phyloP scores from a whole-genome alignment of 1,140 invertebrate species.

The Acromyrmex heyeri region DNA sequence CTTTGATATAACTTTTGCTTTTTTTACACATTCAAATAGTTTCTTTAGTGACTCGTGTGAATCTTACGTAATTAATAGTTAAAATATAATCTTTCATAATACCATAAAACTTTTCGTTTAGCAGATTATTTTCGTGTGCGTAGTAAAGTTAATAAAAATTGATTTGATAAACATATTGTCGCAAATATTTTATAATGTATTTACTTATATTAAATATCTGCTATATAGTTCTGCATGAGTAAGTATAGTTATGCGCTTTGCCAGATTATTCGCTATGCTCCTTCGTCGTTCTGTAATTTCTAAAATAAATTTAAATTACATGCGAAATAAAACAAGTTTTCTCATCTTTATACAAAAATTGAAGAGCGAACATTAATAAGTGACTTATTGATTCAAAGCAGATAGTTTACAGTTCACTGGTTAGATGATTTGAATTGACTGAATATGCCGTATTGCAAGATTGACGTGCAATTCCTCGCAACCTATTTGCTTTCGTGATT shows the following conservation, averaged over 20 bases:
- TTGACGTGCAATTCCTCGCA: background rate
- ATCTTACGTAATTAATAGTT: background rate
- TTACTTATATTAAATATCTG: background rate
- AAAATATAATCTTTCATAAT: background rate
- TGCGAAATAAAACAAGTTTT: background rate
- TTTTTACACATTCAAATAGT: background rate
- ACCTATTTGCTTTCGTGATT: slow-evolving; percentile 35
- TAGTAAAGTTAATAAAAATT: background rate
- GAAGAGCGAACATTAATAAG: background rate
- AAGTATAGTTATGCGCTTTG: slow-evolving; percentile 30
- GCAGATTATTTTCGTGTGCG: background rate
- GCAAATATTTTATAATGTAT: slow-evolving; percentile 3
- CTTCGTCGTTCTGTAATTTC: slow-evolving; percentile 70
- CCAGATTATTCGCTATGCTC: background rate
- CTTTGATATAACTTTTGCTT: background rate
- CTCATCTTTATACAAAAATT: background rate
- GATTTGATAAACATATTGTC: background rate
- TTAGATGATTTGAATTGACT: slow-evolving; percentile 8
- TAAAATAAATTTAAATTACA: background rate
- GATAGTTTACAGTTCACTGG: slow-evolving; percentile 23
- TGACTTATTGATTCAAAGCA: background rate
- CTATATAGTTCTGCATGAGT: slow-evolving; percentile 28
- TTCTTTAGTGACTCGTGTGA: background rate
- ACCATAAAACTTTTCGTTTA: background rate
- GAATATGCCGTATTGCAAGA: slow-evolving; percentile 10